Percentiles rank a stretch among this genome's conserved stretches.
Conservation (phyloP, 2,797 vertebrate genomes). For the Acrossocheilus wenchowensis region DNA sequence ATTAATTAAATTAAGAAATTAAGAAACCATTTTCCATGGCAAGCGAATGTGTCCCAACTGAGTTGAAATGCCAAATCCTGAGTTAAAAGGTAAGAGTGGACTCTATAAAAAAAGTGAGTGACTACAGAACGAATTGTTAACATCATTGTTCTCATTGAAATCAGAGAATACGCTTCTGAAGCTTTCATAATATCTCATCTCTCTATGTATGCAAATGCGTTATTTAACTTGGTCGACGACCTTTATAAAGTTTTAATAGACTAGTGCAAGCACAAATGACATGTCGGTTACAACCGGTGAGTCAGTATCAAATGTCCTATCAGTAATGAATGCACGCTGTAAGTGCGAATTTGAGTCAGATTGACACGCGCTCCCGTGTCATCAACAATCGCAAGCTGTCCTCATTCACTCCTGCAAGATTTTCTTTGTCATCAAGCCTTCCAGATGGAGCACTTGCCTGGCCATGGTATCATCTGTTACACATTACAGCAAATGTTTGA, state of each 20-base stretch:
- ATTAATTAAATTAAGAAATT: too few species aligned
- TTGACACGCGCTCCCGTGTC: conserved; percentile 42
- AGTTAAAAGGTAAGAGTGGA: background rate
- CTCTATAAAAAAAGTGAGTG: conserved; percentile 15
- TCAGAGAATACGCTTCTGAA: background rate
- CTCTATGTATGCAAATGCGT: background rate
- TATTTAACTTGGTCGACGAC: conserved; percentile 21
- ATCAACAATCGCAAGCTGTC: conserved; percentile 48
- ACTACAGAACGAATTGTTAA: background rate
- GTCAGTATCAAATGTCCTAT: conserved; percentile 47
- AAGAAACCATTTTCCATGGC: conserved; percentile 8
- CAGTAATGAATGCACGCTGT: conserved; percentile 27
- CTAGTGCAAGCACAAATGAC: background rate
- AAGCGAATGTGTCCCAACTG: background rate
- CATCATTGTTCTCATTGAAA: background rate
- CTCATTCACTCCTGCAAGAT: conserved; percentile 6
- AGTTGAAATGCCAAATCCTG: conserved; percentile 3
- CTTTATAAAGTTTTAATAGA: conserved; percentile 38
- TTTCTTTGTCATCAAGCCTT: conserved; percentile 48
- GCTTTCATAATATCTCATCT: background rate
- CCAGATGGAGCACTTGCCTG: conserved; percentile 51
- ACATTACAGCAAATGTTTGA: conserved; percentile 29
- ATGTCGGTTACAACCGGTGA: conserved; percentile 18
- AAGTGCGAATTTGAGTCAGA: conserved; percentile 54
- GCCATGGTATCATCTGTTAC: conserved; percentile 39